Evolutionary conservation across 2,113 vertebrate genomes (phyloP).

Genomic region (Erythrocercus mccallii): DNA sequence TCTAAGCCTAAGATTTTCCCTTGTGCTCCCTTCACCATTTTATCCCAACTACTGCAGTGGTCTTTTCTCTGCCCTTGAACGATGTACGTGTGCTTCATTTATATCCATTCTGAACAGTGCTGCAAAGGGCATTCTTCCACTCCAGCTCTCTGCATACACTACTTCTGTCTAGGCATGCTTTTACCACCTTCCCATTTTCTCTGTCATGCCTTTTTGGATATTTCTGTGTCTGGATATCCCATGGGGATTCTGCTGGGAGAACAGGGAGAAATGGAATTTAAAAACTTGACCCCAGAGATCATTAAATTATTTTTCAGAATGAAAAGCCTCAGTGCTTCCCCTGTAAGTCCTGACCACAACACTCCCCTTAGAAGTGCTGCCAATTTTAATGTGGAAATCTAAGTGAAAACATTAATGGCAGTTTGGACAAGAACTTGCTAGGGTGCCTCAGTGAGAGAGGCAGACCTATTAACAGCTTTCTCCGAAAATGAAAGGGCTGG

Average conservation of each 20-base stretch:
- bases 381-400: neutral
- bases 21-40: neutral
- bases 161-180: neutral
- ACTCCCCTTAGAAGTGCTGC: neutral
- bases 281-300: neutral
- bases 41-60: neutral
- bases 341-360: neutral
- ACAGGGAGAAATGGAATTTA: neutral
- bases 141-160: neutral
- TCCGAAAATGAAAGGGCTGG: neutral
- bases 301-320: neutral
- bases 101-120: neutral
- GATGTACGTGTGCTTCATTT: neutral
- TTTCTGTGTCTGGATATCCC: neutral
- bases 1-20: neutral
- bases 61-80: neutral
- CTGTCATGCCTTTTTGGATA: neutral
- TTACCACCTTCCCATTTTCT: neutral
- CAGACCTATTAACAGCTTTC: neutral
- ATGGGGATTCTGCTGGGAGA: neutral
- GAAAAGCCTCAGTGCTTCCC: neutral
- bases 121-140: neutral
- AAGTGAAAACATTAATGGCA: neutral
- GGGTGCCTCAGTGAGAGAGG: neutral
- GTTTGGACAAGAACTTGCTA: neutral